A percentile compares a stretch with the other conserved stretches of the same genome.
Evolutionary conservation across 1,140 invertebrate species (phyloP).

Genomic region (Subanguina moxae): DNA sequence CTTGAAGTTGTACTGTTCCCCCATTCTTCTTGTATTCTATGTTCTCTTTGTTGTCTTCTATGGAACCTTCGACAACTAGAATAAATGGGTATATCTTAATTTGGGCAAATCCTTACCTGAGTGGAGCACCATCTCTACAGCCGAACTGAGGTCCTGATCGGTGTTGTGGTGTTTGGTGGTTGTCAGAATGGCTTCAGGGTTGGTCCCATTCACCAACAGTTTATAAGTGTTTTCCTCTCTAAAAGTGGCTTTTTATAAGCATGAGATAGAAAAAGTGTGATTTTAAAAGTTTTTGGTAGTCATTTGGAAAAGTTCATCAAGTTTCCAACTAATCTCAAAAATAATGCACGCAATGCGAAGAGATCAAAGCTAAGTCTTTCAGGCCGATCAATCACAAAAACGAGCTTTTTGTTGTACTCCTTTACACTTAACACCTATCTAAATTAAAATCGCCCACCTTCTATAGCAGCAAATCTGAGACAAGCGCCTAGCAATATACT

Average conservation of each 20-base stretch:
- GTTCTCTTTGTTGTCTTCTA: too few relatives aligned
- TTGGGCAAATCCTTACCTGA: not conserved
- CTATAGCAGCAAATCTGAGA: conserved; percentile 14
- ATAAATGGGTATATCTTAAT: not conserved
- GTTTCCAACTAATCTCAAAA: not conserved
- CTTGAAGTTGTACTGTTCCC: not conserved
- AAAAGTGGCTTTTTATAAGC: not conserved
- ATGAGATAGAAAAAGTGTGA: not conserved
- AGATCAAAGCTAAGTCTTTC: too few relatives aligned
- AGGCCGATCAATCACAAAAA: too few relatives aligned
- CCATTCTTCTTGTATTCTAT: not conserved
- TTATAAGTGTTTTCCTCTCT: conserved; percentile 6
- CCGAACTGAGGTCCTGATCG: not conserved
- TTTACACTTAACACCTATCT: too few relatives aligned
- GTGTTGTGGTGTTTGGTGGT: not conserved
- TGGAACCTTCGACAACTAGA: too few relatives aligned
- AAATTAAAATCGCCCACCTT: not conserved
- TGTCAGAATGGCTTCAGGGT: not conserved
- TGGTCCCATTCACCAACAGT: not conserved
- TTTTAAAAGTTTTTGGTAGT: too few relatives aligned
- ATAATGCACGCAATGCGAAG: too few relatives aligned
- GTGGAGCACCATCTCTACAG: conserved; percentile 5
- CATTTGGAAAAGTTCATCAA: too few relatives aligned
- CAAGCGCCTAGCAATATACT: conserved; percentile 25
- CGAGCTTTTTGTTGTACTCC: too few relatives aligned